Evolutionary conservation across 2,888 invertebrate genomes (phyloP), one percentile per base, ranked within the genome.

Genomic region (Drosophila infuscata): DNA sequence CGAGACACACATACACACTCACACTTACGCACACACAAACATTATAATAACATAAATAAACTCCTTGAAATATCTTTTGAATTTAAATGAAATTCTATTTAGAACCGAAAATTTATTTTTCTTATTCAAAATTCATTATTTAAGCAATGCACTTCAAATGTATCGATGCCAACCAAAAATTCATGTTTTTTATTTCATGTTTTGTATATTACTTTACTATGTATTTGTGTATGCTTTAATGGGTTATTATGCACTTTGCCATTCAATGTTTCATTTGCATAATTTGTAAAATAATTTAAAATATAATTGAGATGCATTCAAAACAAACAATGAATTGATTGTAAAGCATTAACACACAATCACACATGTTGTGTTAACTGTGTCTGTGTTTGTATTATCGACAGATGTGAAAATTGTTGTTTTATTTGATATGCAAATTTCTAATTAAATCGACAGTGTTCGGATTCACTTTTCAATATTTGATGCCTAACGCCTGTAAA

Each of bases 401-500:
- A 20, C 20, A 46, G 17, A n/a, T 38, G 25, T 61, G 59, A 36
- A 46, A 67, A 59, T 69, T 48, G 46, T 35, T 60, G 48, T 57
- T 79, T 63, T 64, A 43, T 61, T 78, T 63, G 29, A 74, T 60
- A 70, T 74, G 58, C 58, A 70, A 78, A 74, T 74, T 64, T 35
- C 43, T 58, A 54, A 66, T 54, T 51, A 52, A 48, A 36, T 35
- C 53, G 54, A 56, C 51, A 56, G 46, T 25, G n/a, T 20, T 38
- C 52, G 29, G 15, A 49, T 46, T 70, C 56, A 58, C 49, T 4
- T 38, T 41, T 49, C 33, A 35, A 25, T 43, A 43, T 56, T 32
- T 43, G 41, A 17, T 33, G 32, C 46, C 12, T 30, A 30, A 25
- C 2, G 20, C 32, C 46, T 46, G 33, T 60, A 29, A 64, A 72